phyloP scores from a whole-genome alignment of 2,113 vertebrate genomes.

The Gnathonemus longibarbis region DNA sequence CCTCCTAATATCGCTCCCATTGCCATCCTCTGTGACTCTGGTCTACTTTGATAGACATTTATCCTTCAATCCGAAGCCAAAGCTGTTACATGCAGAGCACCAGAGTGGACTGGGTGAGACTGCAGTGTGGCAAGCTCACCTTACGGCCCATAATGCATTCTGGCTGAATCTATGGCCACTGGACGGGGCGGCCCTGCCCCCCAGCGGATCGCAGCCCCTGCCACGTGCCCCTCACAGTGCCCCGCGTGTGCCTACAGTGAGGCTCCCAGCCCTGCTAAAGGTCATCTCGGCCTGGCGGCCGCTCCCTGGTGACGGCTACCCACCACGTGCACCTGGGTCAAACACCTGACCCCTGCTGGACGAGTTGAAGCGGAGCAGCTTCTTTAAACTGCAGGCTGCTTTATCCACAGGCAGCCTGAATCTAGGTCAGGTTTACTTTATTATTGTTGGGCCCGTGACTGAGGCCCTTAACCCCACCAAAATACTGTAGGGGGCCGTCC shows the following conservation, averaged over 20 bases:
- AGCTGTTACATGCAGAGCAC: background rate
- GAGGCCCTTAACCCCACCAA: background rate
- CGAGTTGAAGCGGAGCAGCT: background rate
- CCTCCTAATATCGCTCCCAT: background rate
- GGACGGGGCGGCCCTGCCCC: background rate
- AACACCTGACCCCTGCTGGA: background rate
- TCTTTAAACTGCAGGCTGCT: background rate
- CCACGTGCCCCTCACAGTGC: background rate
- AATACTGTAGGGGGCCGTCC: background rate
- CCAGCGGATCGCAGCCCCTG: background rate
- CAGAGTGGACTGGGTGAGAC: background rate
- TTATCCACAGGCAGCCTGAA: background rate
- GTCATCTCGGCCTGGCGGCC: background rate
- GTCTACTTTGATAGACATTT: background rate
- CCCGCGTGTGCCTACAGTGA: background rate
- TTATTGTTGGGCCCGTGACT: background rate
- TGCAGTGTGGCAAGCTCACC: background rate
- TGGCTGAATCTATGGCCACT: background rate
- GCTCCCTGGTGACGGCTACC: background rate
- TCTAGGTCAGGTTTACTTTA: background rate
- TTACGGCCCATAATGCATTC: background rate
- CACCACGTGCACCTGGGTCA: background rate
- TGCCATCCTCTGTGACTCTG: background rate
- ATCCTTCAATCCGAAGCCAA: background rate
- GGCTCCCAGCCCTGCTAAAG: background rate